Percentiles rank a stretch among this genome's conserved stretches.
Evolutionary conservation across 2,888 invertebrate genomes (phyloP).

Genomic region (Sinelater perroti): DNA sequence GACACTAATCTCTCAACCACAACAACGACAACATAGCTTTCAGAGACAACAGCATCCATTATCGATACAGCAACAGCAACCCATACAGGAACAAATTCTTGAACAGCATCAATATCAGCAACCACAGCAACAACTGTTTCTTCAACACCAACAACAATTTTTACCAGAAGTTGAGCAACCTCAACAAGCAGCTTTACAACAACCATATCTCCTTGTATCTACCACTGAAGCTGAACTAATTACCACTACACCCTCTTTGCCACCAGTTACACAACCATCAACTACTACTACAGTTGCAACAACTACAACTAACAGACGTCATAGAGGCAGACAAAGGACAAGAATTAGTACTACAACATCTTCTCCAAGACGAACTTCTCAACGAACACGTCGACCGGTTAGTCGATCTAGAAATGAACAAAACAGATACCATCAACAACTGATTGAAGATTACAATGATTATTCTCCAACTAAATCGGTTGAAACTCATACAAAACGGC

Average conservation of each 20-base stretch:
- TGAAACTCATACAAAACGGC: conserved; percentile 18
- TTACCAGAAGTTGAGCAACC: not conserved
- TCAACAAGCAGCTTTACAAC: conserved; percentile 54
- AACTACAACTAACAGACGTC: conserved; percentile 28
- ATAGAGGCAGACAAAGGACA: conserved; percentile 36
- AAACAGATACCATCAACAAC: conserved; percentile 28
- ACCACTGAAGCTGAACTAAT: conserved; percentile 13
- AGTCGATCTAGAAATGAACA: conserved; percentile 14
- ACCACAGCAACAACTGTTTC: conserved; percentile 46
- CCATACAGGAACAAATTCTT: not conserved
- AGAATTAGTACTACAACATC: conserved; percentile 58
- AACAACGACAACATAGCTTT: conserved; percentile 19
- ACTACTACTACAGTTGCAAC: conserved; percentile 39
- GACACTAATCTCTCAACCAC: conserved; percentile 18
- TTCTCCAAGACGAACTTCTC: conserved; percentile 37
- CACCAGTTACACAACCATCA: conserved; percentile 34
- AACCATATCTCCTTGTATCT: conserved; percentile 22
- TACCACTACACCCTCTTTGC: not conserved
- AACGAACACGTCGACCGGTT: conserved; percentile 39
- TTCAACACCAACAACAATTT: conserved; percentile 53
- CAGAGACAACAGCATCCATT: not conserved
- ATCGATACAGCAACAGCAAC: not conserved
- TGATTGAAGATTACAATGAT: conserved; percentile 13
- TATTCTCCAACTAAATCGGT: conserved; percentile 23
- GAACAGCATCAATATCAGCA: not conserved